Percentiles rank a stretch among this genome's conserved stretches.
Evolutionary conservation across 2,797 vertebrate species (phyloP).

Genomic region (Danionella dracula): DNA sequence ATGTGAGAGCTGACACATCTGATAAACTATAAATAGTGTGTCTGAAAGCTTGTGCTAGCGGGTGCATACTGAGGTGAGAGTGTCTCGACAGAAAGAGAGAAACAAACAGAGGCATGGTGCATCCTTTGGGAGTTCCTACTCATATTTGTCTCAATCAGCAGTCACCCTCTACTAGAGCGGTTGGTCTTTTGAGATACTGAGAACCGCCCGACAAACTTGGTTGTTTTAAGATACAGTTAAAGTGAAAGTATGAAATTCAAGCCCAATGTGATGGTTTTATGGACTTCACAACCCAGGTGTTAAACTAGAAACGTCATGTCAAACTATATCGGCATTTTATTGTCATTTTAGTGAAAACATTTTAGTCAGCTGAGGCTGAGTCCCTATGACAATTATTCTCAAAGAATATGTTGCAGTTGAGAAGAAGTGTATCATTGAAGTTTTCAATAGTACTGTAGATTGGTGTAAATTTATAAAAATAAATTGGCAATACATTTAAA

Average conservation of each 20-base stretch:
- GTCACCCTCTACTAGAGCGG: slow-evolving; percentile 11
- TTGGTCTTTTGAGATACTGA: slow-evolving; percentile 9
- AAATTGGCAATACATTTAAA: too few species aligned
- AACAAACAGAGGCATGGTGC: slow-evolving; percentile 5
- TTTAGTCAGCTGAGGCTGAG: slow-evolving; percentile 24
- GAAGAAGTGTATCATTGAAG: too few species aligned
- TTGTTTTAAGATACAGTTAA: background rate
- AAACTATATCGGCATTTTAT: slow-evolving; percentile 24
- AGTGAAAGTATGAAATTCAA: background rate
- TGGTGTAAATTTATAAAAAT: too few species aligned
- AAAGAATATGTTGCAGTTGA: too few species aligned
- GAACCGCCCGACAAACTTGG: slow-evolving; percentile 16
- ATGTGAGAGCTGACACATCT: slow-evolving; percentile 38
- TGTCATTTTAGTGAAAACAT: slow-evolving; percentile 6
- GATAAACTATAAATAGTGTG: slow-evolving; percentile 46
- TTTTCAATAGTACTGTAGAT: too few species aligned
- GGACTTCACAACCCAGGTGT: background rate
- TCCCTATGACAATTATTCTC: too few species aligned
- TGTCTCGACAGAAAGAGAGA: background rate
- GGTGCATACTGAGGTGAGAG: background rate
- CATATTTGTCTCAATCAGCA: slow-evolving; percentile 44
- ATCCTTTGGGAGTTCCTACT: slow-evolving; percentile 30
- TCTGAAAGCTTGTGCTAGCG: slow-evolving; percentile 24
- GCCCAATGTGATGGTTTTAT: background rate
- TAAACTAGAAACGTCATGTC: background rate